Evolutionary conservation across 1,140 invertebrate species (phyloP), one percentile per base, ranked within the genome.

Genomic region (Cephus cinctus): DNA sequence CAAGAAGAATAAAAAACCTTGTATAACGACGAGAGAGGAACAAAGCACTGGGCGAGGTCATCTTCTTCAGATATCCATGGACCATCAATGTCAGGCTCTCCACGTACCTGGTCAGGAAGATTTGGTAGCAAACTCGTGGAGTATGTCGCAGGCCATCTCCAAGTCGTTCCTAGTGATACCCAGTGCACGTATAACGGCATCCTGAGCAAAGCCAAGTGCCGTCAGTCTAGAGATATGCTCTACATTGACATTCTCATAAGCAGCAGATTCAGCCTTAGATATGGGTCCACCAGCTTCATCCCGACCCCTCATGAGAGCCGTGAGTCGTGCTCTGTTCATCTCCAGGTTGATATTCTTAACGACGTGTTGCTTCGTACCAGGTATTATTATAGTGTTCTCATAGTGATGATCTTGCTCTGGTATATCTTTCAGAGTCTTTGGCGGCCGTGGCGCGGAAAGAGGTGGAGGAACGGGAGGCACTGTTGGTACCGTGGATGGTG

Each of bases 131-230:
- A 96, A 97, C 72, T 95, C 92, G 70, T 94, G 89, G 57, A 97
- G 79, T 74, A 97, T 96, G 75, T 96, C 91, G 76, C 92, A 88
- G 19, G 93, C 93, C 93, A 96, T 96, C 71, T 90, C 88, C 22
- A 96, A 81, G 74, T 97, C 90, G 73, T 96, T 96, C 43, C 89
- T 81, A 1, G 92, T 91, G 44, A 96, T 96, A 41, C 90, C 88
- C 49, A 96, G 78, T 5, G 94, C 93, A 57, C 92, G 81, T 27
- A 95, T 89, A 0, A 95, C 93, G 30, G 90, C 88, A 60, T 94
- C 89, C 63, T 91, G 89, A 3, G 90, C 84, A 64, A 93, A 96
- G 2, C 94, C 94, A 62, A 94, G 91, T 15, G 84, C 85, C 20
- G 93, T 91, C 32, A 97, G 76, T 47, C 86, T 83, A 2, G 90